Conservation (phyloP, 2,797 vertebrate genomes). For the Channa striata region DNA sequence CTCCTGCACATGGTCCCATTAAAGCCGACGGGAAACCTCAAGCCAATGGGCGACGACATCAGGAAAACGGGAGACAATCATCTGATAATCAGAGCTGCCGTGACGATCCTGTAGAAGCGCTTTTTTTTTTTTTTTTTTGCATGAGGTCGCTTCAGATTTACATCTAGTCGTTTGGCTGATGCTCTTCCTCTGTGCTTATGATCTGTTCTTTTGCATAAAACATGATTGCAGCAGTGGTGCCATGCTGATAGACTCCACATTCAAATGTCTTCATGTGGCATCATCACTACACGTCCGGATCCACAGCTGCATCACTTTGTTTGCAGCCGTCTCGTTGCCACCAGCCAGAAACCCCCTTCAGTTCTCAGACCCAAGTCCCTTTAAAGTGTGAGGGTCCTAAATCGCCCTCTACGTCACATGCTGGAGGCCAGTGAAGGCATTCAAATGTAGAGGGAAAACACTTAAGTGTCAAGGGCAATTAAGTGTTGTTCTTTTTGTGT, state of each 20-base stretch:
- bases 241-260: not conserved
- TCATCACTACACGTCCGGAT: not conserved
- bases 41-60: too few species aligned
- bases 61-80: too few species aligned
- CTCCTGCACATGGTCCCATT: constrained; percentile 12
- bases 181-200: not conserved
- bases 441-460: constrained; percentile 1
- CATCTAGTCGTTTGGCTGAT: too few species aligned
- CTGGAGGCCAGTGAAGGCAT: not conserved
- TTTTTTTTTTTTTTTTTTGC: too few species aligned
- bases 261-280: constrained; percentile 5
- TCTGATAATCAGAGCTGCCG: not conserved
- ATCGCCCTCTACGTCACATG: not conserved
- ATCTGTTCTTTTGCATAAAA: not conserved
- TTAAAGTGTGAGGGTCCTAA: not conserved
- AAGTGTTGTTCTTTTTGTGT: constrained; percentile 3
- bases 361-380: not conserved
- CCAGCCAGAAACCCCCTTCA: constrained; percentile 4
- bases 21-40: too few species aligned
- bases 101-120: too few species aligned
- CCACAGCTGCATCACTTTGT: constrained; percentile 8
- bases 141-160: too few species aligned
- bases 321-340: constrained; percentile 20
- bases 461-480: constrained; percentile 26
- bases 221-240: not conserved